phyloP scores from a whole-genome alignment of 2,113 vertebrate genomes.

The Megaceryle torquata region DNA sequence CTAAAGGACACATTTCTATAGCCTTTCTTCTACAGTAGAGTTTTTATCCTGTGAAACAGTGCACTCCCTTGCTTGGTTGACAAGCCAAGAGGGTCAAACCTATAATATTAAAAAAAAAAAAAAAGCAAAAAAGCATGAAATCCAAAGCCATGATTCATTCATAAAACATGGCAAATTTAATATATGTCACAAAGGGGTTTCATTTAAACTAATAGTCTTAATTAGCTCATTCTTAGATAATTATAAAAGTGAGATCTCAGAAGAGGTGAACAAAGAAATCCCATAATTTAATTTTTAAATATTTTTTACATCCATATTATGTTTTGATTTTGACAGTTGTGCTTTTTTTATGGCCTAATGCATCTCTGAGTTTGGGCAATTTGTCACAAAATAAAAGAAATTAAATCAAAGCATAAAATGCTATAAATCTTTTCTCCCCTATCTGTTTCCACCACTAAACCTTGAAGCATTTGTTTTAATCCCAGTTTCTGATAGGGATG shows the following conservation, averaged over 20 bases:
- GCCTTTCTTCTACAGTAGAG: neutral
- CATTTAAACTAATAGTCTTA: slow-evolving; percentile 23
- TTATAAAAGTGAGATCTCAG: neutral
- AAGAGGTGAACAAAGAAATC: neutral
- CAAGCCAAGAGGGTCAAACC: neutral
- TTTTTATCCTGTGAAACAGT: neutral
- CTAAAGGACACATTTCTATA: neutral
- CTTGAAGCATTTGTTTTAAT: slow-evolving; percentile 24
- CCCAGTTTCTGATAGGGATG: neutral
- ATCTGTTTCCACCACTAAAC: slow-evolving; percentile 47
- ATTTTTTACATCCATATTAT: neutral
- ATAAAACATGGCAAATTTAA: slow-evolving; percentile 18
- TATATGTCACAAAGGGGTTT: neutral
- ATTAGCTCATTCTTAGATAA: slow-evolving; percentile 24
- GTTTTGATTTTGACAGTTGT: slow-evolving; percentile 41
- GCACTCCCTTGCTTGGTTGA: neutral
- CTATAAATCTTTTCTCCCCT: neutral
- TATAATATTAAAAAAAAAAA: neutral
- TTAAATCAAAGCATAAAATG: slow-evolving; percentile 42
- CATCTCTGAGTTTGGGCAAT: neutral
- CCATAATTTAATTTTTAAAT: slow-evolving; percentile 1
- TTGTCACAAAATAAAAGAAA: slow-evolving; percentile 32
- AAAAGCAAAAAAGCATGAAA: neutral
- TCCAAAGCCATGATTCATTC: neutral
- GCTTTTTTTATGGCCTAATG: neutral